Conservation (phyloP, 2,888 invertebrate species). For the Alloplasta piceator region DNA sequence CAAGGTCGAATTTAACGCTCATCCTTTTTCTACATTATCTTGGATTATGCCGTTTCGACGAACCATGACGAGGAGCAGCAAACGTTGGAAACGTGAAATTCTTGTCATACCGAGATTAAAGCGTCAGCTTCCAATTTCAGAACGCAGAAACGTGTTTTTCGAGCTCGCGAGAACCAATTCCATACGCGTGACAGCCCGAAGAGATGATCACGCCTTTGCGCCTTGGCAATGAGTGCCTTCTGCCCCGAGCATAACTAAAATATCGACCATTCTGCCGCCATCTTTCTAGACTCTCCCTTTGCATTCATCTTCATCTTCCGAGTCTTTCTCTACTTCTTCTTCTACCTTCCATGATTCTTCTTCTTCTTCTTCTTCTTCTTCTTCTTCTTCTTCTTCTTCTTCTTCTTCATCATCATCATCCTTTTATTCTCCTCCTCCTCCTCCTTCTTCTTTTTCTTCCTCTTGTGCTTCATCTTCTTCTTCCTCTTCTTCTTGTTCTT, state of each 20-base stretch:
- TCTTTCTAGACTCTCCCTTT: not conserved
- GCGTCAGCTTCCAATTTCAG: slow-evolving; percentile 45
- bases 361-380: slow-evolving; percentile 14
- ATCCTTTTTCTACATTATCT: not conserved
- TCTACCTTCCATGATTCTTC: slow-evolving; percentile 11
- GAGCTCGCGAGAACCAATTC: not conserved
- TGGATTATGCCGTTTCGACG: slow-evolving; percentile 30
- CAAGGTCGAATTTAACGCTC: slow-evolving; percentile 6
- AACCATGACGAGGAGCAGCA: not conserved
- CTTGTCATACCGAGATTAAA: slow-evolving; percentile 19
- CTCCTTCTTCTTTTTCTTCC: slow-evolving; percentile 9
- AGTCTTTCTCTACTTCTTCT: not conserved
- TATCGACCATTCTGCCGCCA: slow-evolving; percentile 69
- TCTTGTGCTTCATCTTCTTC: slow-evolving; percentile 18
- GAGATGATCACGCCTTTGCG: slow-evolving; percentile 75
- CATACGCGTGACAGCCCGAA: slow-evolving; percentile 58
- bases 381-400: slow-evolving; percentile 26
- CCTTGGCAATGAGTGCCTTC: slow-evolving; percentile 70
- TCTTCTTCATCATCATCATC: slow-evolving; percentile 29
- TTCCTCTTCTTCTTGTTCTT: slow-evolving; percentile 31
- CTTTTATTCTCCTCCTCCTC: slow-evolving; percentile 12
- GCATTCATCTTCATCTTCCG: too few relatives aligned
- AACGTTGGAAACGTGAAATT: not conserved
- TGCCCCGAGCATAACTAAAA: slow-evolving; percentile 76
- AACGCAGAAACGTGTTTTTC: not conserved